These are phyloP conservation scores for Alentia gelatinosa DNA, from an alignment of 2,888 invertebrate genomes.

Conservation along the genomic window DNA sequence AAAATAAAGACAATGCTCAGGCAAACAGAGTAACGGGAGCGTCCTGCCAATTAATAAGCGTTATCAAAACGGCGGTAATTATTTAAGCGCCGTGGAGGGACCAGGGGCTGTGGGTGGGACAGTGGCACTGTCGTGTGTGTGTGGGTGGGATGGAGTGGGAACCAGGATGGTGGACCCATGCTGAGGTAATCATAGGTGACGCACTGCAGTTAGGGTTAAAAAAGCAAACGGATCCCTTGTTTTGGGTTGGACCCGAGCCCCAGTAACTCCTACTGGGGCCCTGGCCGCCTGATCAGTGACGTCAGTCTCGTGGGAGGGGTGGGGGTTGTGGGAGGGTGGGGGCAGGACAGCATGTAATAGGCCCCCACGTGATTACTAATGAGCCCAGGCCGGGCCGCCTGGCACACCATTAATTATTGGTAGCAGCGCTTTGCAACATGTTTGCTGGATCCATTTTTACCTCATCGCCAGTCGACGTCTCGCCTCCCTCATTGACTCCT, in stretches of 20 bases:
- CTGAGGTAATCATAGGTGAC: constrained; percentile 21
- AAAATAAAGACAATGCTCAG: too few relatives aligned
- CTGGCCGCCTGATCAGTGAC: too few relatives aligned
- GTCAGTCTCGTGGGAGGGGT: neutral
- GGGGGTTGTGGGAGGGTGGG: neutral
- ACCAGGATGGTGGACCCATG: neutral
- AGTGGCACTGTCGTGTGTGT: neutral
- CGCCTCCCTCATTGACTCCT: constrained; percentile 23
- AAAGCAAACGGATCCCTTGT: neutral
- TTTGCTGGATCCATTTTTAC: constrained; percentile 43
- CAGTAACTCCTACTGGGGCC: neutral
- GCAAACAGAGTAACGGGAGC: neutral
- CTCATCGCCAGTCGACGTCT: neutral
- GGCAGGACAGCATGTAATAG: constrained; percentile 36
- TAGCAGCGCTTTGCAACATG: constrained; percentile 15
- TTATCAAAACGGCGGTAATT: constrained; percentile 4
- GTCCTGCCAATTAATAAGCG: neutral
- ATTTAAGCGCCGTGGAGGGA: constrained; percentile 27
- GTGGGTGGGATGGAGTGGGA: neutral
- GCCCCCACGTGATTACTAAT: constrained; percentile 16
- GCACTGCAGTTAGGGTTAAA: neutral
- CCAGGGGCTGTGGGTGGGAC: neutral
- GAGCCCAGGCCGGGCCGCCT: constrained; percentile 3
- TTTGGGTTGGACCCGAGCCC: neutral
- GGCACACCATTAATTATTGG: constrained; percentile 39